These are phyloP conservation scores for Polyploca ridens DNA, from an alignment of 2,888 invertebrate species.

Conservation along the genomic window DNA sequence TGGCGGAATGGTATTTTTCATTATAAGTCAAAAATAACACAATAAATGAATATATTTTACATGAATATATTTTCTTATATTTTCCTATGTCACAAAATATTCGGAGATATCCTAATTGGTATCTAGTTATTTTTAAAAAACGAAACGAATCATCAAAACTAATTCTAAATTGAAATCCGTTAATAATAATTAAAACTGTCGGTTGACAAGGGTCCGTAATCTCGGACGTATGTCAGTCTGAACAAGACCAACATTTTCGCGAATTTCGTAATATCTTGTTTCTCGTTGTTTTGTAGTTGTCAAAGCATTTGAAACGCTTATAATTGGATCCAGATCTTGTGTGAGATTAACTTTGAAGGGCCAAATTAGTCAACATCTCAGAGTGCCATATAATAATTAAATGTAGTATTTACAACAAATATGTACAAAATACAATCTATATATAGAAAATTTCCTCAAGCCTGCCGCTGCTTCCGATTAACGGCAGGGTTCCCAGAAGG, in stretches of 20 bases:
- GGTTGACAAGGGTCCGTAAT: conserved; percentile 34
- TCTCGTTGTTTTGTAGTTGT: conserved; percentile 62
- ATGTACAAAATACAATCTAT: too few relatives aligned
- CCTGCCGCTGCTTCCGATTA: too few relatives aligned
- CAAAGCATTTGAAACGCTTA: conserved; percentile 58
- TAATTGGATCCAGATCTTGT: conserved; percentile 61
- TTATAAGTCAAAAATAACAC: too few relatives aligned
- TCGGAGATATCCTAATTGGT: not conserved
- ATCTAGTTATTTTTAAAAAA: not conserved
- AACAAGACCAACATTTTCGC: not conserved
- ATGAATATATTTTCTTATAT: too few relatives aligned
- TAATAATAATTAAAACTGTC: conserved; percentile 61
- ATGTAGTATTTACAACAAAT: too few relatives aligned
- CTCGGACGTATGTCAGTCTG: conserved; percentile 9
- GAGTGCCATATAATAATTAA: too few relatives aligned
- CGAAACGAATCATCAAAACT: conserved; percentile 16
- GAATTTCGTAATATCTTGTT: conserved; percentile 7
- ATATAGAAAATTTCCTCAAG: too few relatives aligned
- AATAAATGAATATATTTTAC: too few relatives aligned
- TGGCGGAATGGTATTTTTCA: too few relatives aligned
- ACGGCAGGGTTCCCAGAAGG: too few relatives aligned
- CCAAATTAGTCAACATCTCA: conserved; percentile 35
- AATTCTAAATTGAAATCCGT: conserved; percentile 32
- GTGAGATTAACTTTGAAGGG: conserved; percentile 41
- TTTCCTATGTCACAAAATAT: not conserved